A percentile compares a stretch with the other conserved stretches of the same genome.
Evolutionary conservation across 2,797 vertebrate species (phyloP).

Genomic region (Novumbra hubbsi): DNA sequence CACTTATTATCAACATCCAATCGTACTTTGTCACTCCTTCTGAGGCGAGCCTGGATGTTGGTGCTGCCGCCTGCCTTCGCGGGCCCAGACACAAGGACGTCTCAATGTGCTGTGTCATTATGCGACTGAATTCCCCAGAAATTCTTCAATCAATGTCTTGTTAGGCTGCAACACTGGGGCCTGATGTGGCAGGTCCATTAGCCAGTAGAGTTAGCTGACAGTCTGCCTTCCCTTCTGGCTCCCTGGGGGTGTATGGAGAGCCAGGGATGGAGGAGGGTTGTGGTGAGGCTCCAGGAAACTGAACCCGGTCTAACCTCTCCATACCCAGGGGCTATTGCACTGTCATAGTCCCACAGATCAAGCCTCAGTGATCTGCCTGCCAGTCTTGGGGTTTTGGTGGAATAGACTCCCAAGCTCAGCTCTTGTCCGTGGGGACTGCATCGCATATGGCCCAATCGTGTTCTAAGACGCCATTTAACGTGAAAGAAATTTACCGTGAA

Average conservation of each 20-base stretch:
- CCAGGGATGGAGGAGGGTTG: constrained; percentile 11
- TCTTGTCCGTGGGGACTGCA: not conserved
- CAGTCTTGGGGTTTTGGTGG: constrained; percentile 26
- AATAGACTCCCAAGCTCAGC: not conserved
- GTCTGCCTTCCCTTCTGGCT: constrained; percentile 40
- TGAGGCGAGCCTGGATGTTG: constrained; percentile 12
- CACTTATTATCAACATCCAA: constrained; percentile 47
- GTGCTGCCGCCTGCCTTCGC: constrained; percentile 23
- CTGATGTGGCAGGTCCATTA: constrained; percentile 75
- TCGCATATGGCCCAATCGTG: not conserved
- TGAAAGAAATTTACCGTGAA: too few relatives aligned
- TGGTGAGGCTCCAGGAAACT: constrained; percentile 34
- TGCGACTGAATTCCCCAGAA: constrained; percentile 63
- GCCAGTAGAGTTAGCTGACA: constrained; percentile 65
- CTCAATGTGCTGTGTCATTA: constrained; percentile 55
- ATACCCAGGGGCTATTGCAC: constrained; percentile 43
- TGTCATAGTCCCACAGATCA: constrained; percentile 53
- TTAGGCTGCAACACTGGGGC: constrained; percentile 64
- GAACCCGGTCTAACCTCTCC: constrained; percentile 38
- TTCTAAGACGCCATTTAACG: constrained; percentile 6
- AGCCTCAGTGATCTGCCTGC: constrained; percentile 33
- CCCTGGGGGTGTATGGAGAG: constrained; percentile 39
- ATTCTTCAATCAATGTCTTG: constrained; percentile 72
- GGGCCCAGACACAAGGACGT: constrained; percentile 44
- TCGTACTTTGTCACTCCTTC: constrained; percentile 22